Evolutionary conservation across 2,888 invertebrate species (phyloP), one percentile per base, ranked within the genome.

Genomic region (Cryptus viduatorius): DNA sequence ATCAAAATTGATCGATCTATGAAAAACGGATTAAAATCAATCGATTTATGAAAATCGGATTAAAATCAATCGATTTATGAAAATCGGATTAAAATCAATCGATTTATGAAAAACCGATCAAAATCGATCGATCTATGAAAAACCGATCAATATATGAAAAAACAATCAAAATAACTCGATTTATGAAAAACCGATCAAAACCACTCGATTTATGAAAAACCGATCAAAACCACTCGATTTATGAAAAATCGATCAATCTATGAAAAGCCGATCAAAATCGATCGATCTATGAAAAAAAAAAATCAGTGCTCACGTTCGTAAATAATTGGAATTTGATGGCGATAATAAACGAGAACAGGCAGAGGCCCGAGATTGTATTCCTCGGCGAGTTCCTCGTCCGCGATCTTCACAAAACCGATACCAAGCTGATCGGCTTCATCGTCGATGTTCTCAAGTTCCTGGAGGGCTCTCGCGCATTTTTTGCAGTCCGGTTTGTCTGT

Each of bases 371-470:
- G 95, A 95, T 97, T 98, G 95, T 98, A 98, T 94, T 98, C 98
- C 92, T 98, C 98, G 86, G 98, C 98, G 89, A 98, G 95, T 90
- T 96, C 96, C 94, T 98, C 97, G 93, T 98, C 98, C 91, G 98
- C 97, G 92, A 98, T 98, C 94, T 98, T 98, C 86, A 98, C 98
- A 94, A 98, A 98, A 88, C 98, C 98, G 92, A 98, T 98, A 86
- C 98, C 98, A 87, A 98, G 95, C 94, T 98, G 98, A 94, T 98
- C 98, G 48, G 98, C 98, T 94, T 98, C 98, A 91, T 98, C 98
- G 92, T 98, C 98, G 92, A 98, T 98, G 94, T 98, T 98, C 94
- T 98, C 98, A 94, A 98, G 94, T 94, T 98, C 98, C 94, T 97
- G 97, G 86, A 98, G 95, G 79, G 98, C 98, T 94, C 97, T 98